Evolutionary conservation across 2,797 vertebrate species (phyloP), one percentile per base, ranked within the genome.

Genomic region (Peromyscus aztecus): DNA sequence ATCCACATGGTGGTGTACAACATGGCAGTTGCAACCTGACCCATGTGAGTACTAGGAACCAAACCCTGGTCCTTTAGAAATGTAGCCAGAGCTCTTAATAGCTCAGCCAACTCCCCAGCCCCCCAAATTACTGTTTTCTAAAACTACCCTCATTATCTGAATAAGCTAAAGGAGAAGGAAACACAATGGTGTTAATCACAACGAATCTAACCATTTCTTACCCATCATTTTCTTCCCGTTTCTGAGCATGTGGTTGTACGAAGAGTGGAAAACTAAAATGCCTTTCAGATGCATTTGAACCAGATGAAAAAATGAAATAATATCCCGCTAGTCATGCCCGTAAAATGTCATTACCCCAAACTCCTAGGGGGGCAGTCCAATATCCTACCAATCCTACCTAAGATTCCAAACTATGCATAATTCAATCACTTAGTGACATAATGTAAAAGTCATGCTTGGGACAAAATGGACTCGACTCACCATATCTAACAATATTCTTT

Each of bases 241-340:
- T 76, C 67, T 77, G 29, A 94, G 71, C 24, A 55, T 55, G 19
- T 37, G 21, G 6, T 61, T 77, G 46, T 55, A 67, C 16, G 40
- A 90, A 86, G 17, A 94, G 6, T 43, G 8, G 4, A 80, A n/a
- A 94, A 95, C 46, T 49, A 92, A 89, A 92, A 80, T 94, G 59
- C 57, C 10, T 43, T 17, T 46, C n/a, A n/a, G n/a, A n/a, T n/a
- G n/a, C n/a, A n/a, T n/a, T n/a, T n/a, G n/a, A 86, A 92, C 29
- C 29, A 81, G 89, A 23, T 59, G n/a, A 81, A n/a, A 37, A 59
- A 3, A 69, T 67, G 69, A 87, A 92, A 57, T 76, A 65, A 77
- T 52, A 77, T 9, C 57, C 90, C 49, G 71, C 13, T 82, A 91
- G 24, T 57, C 52, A 57, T 40, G 49, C 40, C 69, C 93, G 17